Base-by-base conservation (phyloP, 2,888 invertebrate genomes). In the Caenorhabditis sp. region DNA sequence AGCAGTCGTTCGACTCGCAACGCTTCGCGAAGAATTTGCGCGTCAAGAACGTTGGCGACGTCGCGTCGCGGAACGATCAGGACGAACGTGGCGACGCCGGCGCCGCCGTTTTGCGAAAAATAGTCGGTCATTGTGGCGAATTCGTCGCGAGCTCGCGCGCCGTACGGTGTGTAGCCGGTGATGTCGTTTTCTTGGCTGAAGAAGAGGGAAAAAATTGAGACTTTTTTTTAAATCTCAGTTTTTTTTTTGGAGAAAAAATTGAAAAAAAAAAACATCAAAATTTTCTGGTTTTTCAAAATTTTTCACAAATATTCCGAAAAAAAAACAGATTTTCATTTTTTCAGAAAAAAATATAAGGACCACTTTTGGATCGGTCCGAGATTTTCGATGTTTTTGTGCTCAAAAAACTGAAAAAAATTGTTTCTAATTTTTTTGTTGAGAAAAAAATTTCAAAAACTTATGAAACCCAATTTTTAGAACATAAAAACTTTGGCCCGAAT, bases 91-190 rank as follows among this genome's bases (percentile, higher is more conserved):
- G 83, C 76, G 21, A 84, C 80, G 53, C 83, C 85, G 19, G 71
- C 76, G n/a, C 79, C 76, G n/a, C 79, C 79, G 43, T 69, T 69
- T 23, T 74, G 67, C 10, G 77, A 67, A 59, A 80, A 76, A 58
- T 74, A 80, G 37, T 80, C 77, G 17, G 69, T 76, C 62, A 77
- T 76, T 2, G 75, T 77, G 36, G 76, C 76, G 36, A 79, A 74
- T 50, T 82, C 82, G 21, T 79, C 76, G 1, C 76, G 53, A 1
- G 80, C 77, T 21, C 79, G 43, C 1, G 85, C 81, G 37, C 85
- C 85, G 54, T 84, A 83, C 1, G 85, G 85, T 23, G 85, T 84
- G 65, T 84, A 85, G 14, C 85, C 85, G 17, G 83, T 83, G 69
- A 85, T 69, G 50, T 69, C 70, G 53, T 74, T 66, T 26, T 70